Evolutionary conservation across 2,888 invertebrate genomes (phyloP), one percentile per base, ranked within the genome.

Genomic region (Cephus rjabovi): DNA sequence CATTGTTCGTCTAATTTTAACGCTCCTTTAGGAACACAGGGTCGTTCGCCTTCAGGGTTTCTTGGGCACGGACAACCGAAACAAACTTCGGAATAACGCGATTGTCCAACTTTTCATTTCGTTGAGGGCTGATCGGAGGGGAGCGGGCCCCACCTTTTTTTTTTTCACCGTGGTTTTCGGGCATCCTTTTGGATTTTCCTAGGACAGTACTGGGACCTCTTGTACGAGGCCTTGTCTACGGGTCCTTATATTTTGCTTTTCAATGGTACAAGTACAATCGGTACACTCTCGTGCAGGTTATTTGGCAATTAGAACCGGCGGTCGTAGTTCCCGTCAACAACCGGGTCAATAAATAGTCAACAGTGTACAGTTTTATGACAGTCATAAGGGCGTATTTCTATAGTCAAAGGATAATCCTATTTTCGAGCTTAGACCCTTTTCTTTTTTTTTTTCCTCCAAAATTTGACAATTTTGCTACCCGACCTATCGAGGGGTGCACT

Each of bases 371-470:
- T 70, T 70, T 70, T 70, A 70, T 70, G 70, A 33, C 70, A 33
- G 31, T 30, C 70, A 30, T 70, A 70, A 70, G 31, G 33, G 70
- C 12, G 70, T 30, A 70, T 33, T 70, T 33, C 70, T 70, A 40
- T 40, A 30, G 70, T 70, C 70, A 70, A 70, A 70, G 70, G 70
- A 33, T 70, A 70, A 70, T 70, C 70, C 70, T 70, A 33, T 33
- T 70, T 40, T 40, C 40, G 40, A 40, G 40, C 40, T 40, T 40
- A 40, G 40, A 40, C 40, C 40, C 40, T 15, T 15, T 15, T 15
- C 40, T 40, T 15, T 40, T 15, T 40, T 40, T 40, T 40, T 35
- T 3, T 11, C 0, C 1, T 1, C 6, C 40, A 2, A 40, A 40
- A 15, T 15, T 40, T 2, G 40, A 40, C 40, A 6, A 40, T 15